A percentile compares a stretch with the other conserved stretches of the same genome.
Conservation (phyloP, 2,888 invertebrate species). For the Dinocampus coccinellae region DNA sequence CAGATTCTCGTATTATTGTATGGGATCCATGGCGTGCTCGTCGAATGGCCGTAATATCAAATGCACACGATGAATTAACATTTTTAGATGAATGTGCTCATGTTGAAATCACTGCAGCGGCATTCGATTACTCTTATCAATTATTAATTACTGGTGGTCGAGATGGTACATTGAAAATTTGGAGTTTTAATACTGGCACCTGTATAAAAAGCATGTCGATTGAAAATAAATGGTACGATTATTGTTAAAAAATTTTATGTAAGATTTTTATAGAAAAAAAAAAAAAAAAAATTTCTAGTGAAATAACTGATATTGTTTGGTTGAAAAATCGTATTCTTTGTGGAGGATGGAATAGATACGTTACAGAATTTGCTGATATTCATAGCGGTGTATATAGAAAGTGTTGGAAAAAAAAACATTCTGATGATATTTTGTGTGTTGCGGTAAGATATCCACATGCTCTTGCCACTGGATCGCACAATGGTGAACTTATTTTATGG, state of each 20-base stretch:
- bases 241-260: background rate
- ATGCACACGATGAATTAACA: constrained; percentile 77
- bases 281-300: constrained; percentile 58
- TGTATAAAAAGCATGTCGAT: constrained; percentile 79
- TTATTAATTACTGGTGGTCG: constrained; percentile 83
- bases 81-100: constrained; percentile 77
- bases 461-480: constrained; percentile 82
- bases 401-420: constrained; percentile 80
- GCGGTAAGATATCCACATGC: constrained; percentile 75
- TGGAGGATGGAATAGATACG: constrained; percentile 83
- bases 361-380: constrained; percentile 78
- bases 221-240: constrained; percentile 73
- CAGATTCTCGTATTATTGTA: constrained; percentile 84
- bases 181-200: constrained; percentile 87
- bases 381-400: constrained; percentile 75
- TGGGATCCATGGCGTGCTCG: constrained; percentile 85
- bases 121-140: constrained; percentile 82
- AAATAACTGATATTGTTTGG: constrained; percentile 73
- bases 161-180: constrained; percentile 83
- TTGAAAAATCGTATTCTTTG: constrained; percentile 76
- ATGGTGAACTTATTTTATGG: constrained; percentile 87
- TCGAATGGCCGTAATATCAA: constrained; percentile 77
- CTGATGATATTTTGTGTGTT: constrained; percentile 81
- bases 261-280: no score
- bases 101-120: constrained; percentile 82